phyloP scores from a whole-genome alignment of 2,797 vertebrate genomes.

The Rallus crepitans region DNA sequence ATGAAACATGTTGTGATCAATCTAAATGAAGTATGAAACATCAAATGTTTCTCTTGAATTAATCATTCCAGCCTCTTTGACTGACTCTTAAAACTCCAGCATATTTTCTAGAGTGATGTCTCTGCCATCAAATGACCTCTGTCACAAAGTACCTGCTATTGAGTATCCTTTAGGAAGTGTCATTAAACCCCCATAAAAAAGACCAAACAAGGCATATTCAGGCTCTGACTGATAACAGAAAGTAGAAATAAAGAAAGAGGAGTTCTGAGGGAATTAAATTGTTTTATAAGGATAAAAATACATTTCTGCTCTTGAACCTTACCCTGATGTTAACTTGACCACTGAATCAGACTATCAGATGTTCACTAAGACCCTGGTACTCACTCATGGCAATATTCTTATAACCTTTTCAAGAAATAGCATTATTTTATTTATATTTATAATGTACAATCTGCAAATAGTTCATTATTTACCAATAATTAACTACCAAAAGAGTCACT shows the following conservation, averaged over 20 bases:
- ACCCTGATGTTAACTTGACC: neutral
- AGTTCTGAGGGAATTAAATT: neutral
- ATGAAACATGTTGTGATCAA: neutral
- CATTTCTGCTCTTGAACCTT: neutral
- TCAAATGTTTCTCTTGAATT: slow-evolving; percentile 38
- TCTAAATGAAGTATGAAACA: slow-evolving; percentile 50
- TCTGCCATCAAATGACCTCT: neutral
- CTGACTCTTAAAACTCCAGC: slow-evolving; percentile 27
- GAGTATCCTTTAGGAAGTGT: neutral
- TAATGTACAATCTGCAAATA: neutral
- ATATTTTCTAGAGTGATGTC: slow-evolving; percentile 35
- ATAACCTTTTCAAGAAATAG: neutral
- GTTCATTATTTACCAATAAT: neutral
- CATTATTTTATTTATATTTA: neutral
- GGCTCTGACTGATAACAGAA: neutral
- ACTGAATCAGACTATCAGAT: rapidly evolving
- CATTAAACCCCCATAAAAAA: neutral
- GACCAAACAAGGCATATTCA: neutral
- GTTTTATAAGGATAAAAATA: neutral
- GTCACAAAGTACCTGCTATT: neutral
- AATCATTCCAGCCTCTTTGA: slow-evolving; percentile 54
- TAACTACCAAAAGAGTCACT: neutral
- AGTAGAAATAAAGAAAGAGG: neutral
- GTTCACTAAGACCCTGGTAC: neutral
- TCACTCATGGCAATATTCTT: neutral